Percentiles rank a stretch among this genome's conserved stretches.
Evolutionary conservation across 1,140 invertebrate species (phyloP).

Genomic region (Lanistes nyassanus): DNA sequence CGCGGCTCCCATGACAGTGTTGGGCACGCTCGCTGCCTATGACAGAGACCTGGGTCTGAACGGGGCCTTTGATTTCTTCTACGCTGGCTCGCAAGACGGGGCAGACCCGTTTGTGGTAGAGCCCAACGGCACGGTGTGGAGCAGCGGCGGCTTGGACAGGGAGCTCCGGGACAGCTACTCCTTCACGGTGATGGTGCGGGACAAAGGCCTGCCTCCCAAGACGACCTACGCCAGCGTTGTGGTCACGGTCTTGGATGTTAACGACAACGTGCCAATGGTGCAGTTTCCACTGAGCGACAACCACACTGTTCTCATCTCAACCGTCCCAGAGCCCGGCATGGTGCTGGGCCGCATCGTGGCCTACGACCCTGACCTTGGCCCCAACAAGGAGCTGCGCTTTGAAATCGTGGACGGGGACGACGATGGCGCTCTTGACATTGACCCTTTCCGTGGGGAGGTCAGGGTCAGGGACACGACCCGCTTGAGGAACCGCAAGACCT

Average conservation of each 20-base stretch:
- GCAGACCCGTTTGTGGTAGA: conserved; percentile 43
- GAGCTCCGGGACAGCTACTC: conserved; percentile 83
- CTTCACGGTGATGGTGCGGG: conserved; percentile 82
- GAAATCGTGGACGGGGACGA: conserved; percentile 82
- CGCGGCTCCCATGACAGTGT: conserved; percentile 19
- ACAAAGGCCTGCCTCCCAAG: conserved; percentile 46
- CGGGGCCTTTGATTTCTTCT: conserved; percentile 69
- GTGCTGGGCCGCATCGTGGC: conserved; percentile 51
- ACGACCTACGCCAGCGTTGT: conserved; percentile 42
- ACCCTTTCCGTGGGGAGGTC: conserved; percentile 82
- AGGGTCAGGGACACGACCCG: conserved; percentile 70
- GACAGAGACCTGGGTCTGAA: conserved; percentile 91
- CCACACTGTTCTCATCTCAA: conserved; percentile 82
- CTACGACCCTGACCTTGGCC: conserved; percentile 64
- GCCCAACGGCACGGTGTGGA: conserved; percentile 90
- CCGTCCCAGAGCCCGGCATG: conserved; percentile 81
- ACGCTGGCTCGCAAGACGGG: conserved; percentile 30
- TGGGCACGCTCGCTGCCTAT: conserved; percentile 66
- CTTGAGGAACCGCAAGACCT: conserved; percentile 27
- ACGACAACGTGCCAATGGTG: conserved; percentile 51
- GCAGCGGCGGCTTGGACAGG: conserved; percentile 90
- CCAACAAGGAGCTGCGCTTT: conserved; percentile 92
- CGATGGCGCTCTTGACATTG: conserved; percentile 85
- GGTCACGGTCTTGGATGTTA: conserved; percentile 47
- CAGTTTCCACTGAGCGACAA: conserved; percentile 84